Evolutionary conservation across 2,797 vertebrate genomes (phyloP), one percentile per base, ranked within the genome.

Genomic region (Sebastes cheni): DNA sequence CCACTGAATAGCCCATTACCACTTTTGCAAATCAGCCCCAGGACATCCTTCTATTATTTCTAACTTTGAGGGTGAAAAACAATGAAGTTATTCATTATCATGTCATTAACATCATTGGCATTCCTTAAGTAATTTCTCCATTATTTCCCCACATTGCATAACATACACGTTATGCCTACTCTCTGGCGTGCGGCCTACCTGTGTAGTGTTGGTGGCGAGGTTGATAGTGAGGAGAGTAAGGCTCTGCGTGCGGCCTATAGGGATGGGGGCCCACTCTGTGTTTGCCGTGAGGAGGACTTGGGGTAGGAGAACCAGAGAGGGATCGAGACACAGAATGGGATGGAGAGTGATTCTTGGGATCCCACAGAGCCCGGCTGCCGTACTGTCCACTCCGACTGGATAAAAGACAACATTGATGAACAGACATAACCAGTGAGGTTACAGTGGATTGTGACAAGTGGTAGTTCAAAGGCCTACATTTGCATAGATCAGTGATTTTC

Each of bases 261-360:
- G 22, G 58, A n/a, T 75, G 81, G 36, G 79, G 34, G 12, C 59
- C 68, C 58, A 11, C 16, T 32, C 77, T 58, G 23, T 50, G 70
- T 80, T 77, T 92, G 12, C 65, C 58, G 1, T 39, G 73, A 59
- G 89, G 75, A 46, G 86, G 88, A 79, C 84, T 85, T 2, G 74
- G 76, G 12, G 75, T 46, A 2, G 29, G 86, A 69, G 91, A 92
- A 50, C 62, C 59, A 36, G 93, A 92, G 3, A 42, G 30, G 13
- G 92, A 91, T 13, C 52, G 86, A 56, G 87, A 80, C 5, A 30
- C 2, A 0, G 92, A 88, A 4, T 23, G 77, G 18, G 88, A 86
- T 1, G 78, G 84, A 64, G 91, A 90, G 14, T 29, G 67, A 65
- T 85, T 82, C 50, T 76, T 91, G 59, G 75, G 67, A 64, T 86